Evolutionary conservation across 2,888 invertebrate species (phyloP), one percentile per base, ranked within the genome.

Genomic region (Scaptomyza cyrtandrae): DNA sequence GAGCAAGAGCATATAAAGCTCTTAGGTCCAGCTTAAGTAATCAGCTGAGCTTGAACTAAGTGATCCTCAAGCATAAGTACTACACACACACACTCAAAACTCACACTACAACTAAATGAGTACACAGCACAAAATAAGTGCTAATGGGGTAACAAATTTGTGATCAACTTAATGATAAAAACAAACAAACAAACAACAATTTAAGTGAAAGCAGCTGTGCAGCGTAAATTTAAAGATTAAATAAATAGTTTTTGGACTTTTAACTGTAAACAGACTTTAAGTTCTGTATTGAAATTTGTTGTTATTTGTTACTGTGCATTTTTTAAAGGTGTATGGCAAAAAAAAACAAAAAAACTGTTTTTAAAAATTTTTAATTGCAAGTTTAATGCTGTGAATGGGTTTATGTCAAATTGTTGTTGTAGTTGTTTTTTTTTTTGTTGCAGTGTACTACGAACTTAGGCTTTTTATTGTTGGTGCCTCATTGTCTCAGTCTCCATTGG

Each of bases 11-110:
- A 61, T 14, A 11, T 41, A 41, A 56, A 59, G 73, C 75, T 75
- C 73, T 67, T 46, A 58, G 37, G 76, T 55, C 37, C 59, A 63
- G 45, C 57, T 63, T 39, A 50, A 78, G 63, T 52, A 64, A 75
- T 75, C 75, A 78, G 78, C 75, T 75, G 78, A 75, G 75, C 57
- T 78, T 78, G 78, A 75, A 73, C 74, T 58, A 58, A 64, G 58
- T 78, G 75, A 74, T 78, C 78, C 79, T 70, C 64, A 56, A 56
- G 43, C 74, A 69, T 50, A 60, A 55, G 31, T 60, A 58, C 31
- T 49, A 13, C 33, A 19, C 19, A 35, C 35, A 50, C 33, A 35
- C 35, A 50, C 31, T 44, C 3, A 52, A 19, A 13, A 49, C 19
- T 6, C 2, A 14, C 39, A 33, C 13, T 24, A 43, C 29, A 58